Conservation (phyloP, 2,888 invertebrate species). For the Eurytoma californica region DNA sequence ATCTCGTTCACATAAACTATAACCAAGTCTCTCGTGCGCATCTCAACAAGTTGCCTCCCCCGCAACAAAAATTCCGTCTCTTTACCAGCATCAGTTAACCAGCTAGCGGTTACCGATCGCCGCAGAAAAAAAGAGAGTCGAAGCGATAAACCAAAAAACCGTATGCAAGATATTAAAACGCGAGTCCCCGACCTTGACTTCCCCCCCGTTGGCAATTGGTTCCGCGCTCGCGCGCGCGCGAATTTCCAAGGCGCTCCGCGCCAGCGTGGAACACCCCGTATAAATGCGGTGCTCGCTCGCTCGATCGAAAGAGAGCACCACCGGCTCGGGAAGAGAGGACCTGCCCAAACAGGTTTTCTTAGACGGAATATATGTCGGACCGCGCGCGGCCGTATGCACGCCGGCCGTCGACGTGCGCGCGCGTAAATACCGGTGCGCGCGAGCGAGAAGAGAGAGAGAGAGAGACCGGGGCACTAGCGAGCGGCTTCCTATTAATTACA, state of each 20-base stretch:
- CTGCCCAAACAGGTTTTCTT: slow-evolving; percentile 66
- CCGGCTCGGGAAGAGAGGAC: slow-evolving; percentile 50
- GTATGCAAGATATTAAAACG: no score
- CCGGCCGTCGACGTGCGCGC: neutral
- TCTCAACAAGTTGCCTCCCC: no score
- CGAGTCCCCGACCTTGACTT: no score
- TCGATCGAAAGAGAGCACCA: slow-evolving; percentile 17
- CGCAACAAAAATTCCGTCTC: no score
- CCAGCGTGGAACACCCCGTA: neutral
- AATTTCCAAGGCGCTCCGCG: no score
- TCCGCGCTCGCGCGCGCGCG: neutral
- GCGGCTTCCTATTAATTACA: slow-evolving; percentile 41
- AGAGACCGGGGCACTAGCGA: neutral
- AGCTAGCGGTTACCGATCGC: no score
- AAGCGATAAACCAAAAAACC: no score
- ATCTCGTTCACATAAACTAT: no score
- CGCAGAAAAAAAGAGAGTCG: no score
- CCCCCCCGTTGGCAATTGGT: no score
- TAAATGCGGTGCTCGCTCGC: neutral
- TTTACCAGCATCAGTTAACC: no score
- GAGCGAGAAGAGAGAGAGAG: neutral
- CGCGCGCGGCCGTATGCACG: slow-evolving; percentile 33
- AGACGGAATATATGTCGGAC: slow-evolving; percentile 58
- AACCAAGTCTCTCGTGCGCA: no score
- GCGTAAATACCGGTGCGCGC: slow-evolving; percentile 7